Base-by-base conservation (phyloP, 2,113 vertebrate species). In the Ammospiza nelsoni region DNA sequence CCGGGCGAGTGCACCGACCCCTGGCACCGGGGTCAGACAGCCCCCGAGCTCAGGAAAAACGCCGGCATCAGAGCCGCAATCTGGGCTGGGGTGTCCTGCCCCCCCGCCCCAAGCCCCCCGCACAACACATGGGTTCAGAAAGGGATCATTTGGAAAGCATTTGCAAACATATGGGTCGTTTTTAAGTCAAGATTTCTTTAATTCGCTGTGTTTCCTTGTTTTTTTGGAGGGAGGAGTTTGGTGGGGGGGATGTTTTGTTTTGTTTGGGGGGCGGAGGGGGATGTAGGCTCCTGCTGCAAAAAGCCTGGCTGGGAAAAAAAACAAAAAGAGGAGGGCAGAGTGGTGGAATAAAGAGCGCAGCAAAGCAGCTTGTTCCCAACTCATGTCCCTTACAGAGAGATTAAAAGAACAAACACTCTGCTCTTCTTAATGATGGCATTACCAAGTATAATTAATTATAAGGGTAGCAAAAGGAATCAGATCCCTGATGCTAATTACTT, bases 111-210 rank as follows among this genome's bases (percentile, higher is more conserved):
- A 4, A 58, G 55, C 55, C 85, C 95, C 58, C 8, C 35, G 61
- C 89, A 33, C 84, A 91, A 80, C 96, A 96, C 96, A 96, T 94
- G 96, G 89, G 29, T 73, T 89, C 90, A 76, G 65, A 91, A 91
- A 93, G 92, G 94, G 95, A 97, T 98, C 98, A 97, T 98, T 97
- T 98, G 98, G 98, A 98, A 98, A 97, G 83, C 97, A 97, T 98
- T 98, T 98, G 96, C 94, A 95, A 97, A 98, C 98, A 99, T 98
- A 98, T 98, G 98, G 98, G 98, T 98, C 95, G 97, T 96, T 97
- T 98, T 98, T 98, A 96, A 98, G 96, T 96, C 97, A 95, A 97
- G 97, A 78, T 89, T 97, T 97, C 95, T 96, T 97, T 97, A 98
- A 98, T 98, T 97, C 97, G 25, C 96, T 97, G 95, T 97, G 97